Base-by-base conservation (phyloP, 1,140 invertebrate genomes). In the Aphelenchoides besseyi region DNA sequence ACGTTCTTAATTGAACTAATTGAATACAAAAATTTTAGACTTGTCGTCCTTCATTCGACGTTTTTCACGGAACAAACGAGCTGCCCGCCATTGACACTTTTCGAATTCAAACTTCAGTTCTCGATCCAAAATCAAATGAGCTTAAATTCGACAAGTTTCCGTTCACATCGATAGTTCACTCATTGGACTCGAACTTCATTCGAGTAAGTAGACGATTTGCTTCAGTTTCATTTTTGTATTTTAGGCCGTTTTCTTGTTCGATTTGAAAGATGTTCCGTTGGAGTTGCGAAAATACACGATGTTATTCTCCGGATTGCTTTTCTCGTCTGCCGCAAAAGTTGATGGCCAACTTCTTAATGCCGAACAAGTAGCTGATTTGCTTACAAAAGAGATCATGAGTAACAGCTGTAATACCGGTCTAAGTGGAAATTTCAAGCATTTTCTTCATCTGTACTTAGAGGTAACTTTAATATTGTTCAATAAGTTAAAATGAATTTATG, bases 221-320 rank as follows among this genome's bases (percentile, higher is more conserved):
- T n/a, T n/a, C n/a, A n/a, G n/a, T n/a, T n/a, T n/a, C n/a, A n/a
- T n/a, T n/a, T n/a, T n/a, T n/a, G n/a, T n/a, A n/a, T n/a, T n/a
- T n/a, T n/a, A n/a, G n/a, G n/a, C n/a, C n/a, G n/a, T n/a, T 3
- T 53, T 77, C 30, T 29, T 76, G 2, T 35, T 76, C 55, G 74
- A 76, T 36, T 36, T 52, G 3, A 35, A 68, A 8, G 53, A 68
- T 0, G 37, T 76, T 1, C 76, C 74, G 16, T 23, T 28, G 12
- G 35, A 78, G 28, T 54, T 74, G n/a, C 76, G 74, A 0, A 36
- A 79, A 2, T 76, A 68, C 53, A 23, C 76, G 77, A 76, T 76
- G 57, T n/a, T 76, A 3, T 79, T 74, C 70, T 52, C 62, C 16
- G 74, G 79, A 5, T 64, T 76, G 2, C 35, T 76, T 29, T 76